These are phyloP conservation scores for Smutsia temminckii DNA, from an alignment of 2,797 vertebrate species.

Conservation along the genomic window DNA sequence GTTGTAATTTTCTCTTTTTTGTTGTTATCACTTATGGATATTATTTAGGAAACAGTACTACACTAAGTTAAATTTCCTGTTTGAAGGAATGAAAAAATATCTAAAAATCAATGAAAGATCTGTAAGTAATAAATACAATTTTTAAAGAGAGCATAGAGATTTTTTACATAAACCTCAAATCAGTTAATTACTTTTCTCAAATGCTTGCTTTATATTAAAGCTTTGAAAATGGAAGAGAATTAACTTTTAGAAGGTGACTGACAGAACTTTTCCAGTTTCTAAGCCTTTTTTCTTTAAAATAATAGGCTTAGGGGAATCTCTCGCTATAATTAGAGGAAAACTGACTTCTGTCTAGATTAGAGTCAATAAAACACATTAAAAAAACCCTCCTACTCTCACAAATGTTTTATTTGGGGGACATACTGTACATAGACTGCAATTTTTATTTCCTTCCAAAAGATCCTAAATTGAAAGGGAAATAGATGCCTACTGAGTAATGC, in stretches of 20 bases:
- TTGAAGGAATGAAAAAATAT: neutral
- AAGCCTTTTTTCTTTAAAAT: neutral
- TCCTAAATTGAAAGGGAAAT: slow-evolving; percentile 18
- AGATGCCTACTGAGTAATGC: slow-evolving; percentile 43
- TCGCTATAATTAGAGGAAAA: slow-evolving; percentile 22
- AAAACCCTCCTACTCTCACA: neutral
- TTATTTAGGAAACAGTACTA: neutral
- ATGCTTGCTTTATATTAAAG: slow-evolving; percentile 8
- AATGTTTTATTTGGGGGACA: slow-evolving; percentile 24
- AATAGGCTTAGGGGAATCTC: neutral
- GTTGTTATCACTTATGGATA: neutral
- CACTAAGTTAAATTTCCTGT: neutral
- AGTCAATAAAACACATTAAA: slow-evolving; percentile 22
- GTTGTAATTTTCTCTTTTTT: neutral
- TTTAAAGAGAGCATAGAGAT: neutral
- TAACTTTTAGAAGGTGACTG: neutral
- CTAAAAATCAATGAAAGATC: neutral
- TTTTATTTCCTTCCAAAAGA: slow-evolving; percentile 24
- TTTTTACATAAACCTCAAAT: neutral
- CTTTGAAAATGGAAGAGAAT: neutral
- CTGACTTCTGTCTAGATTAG: neutral
- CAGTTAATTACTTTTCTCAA: neutral
- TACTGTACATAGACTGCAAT: neutral
- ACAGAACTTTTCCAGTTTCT: neutral
- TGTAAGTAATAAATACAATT: neutral